These are phyloP conservation scores for Cylindroiulus punctatus DNA, from an alignment of 2,888 invertebrate genomes.

Conservation along the genomic window DNA sequence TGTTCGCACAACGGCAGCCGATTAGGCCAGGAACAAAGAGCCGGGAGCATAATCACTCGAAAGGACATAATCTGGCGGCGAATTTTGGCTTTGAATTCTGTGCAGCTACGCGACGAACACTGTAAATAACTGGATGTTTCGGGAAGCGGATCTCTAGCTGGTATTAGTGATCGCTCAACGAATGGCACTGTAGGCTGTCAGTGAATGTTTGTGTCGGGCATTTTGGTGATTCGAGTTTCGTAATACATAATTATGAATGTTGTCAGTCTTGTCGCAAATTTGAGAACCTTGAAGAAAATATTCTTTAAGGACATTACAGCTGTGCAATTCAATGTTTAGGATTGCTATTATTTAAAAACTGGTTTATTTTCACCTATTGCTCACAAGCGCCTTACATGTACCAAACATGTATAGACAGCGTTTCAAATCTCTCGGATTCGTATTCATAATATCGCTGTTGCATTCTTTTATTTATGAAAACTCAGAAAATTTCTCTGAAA, in stretches of 20 bases:
- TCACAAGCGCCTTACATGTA: too few relatives aligned
- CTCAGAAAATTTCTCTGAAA: constrained; percentile 9
- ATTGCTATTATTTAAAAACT: background rate
- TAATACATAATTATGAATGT: constrained; percentile 40
- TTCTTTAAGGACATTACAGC: background rate
- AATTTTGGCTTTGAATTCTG: background rate
- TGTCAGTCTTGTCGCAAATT: background rate
- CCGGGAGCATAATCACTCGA: constrained; percentile 21
- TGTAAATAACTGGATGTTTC: constrained; percentile 6
- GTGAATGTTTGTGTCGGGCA: background rate
- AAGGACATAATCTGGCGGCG: constrained; percentile 30
- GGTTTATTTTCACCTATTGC: too few relatives aligned
- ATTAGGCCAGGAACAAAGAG: constrained; percentile 1
- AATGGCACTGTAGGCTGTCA: constrained; percentile 12
- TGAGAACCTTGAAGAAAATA: background rate
- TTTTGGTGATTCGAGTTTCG: background rate
- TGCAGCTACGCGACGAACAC: constrained; percentile 18
- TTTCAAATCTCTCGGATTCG: too few relatives aligned
- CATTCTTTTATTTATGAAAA: too few relatives aligned
- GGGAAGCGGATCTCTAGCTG: background rate
- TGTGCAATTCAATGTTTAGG: background rate
- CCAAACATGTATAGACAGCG: too few relatives aligned
- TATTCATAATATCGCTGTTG: too few relatives aligned
- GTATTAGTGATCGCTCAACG: background rate
- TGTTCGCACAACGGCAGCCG: constrained; percentile 21